Conservation (phyloP, 1,140 invertebrate species). For the Pinna nobilis region DNA sequence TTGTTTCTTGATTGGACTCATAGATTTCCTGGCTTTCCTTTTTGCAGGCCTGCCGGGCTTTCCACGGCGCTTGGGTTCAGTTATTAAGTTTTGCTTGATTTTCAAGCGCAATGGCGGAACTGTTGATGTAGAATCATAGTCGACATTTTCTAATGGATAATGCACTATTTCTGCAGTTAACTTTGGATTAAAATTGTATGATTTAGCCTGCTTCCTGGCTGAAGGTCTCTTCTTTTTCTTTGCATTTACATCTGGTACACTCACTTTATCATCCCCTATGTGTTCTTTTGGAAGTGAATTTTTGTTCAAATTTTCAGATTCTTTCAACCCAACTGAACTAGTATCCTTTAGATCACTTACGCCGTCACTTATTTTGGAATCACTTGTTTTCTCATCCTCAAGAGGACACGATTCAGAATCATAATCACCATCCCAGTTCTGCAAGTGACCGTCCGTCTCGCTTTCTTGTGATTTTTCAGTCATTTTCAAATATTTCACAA, state of each 20-base stretch:
- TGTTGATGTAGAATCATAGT: conserved; percentile 19
- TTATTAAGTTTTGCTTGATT: conserved; percentile 48
- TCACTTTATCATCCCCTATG: neutral
- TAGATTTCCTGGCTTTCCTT: conserved; percentile 39
- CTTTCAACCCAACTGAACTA: no score
- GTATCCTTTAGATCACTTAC: no score
- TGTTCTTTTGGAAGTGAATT: neutral
- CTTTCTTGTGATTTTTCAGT: conserved; percentile 25
- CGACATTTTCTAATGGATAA: conserved; percentile 21
- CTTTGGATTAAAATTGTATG: conserved; percentile 28
- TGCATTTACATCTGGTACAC: neutral
- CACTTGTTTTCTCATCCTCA: conserved; percentile 16
- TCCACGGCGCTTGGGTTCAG: conserved; percentile 27
- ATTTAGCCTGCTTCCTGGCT: conserved; percentile 38
- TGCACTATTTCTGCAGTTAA: conserved; percentile 42
- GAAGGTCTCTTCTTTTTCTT: conserved; percentile 29
- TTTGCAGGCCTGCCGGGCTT: conserved; percentile 16
- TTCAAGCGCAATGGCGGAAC: conserved; percentile 53
- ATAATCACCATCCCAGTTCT: conserved; percentile 6
- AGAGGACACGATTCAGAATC: conserved; percentile 30
- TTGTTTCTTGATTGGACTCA: conserved; percentile 10
- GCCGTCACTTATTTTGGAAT: no score
- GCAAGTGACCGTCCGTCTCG: neutral
- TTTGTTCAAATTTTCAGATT: neutral
- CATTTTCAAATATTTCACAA: conserved; percentile 58